phyloP scores from a whole-genome alignment of 2,797 vertebrate genomes.

The Thamnophis elegans region DNA sequence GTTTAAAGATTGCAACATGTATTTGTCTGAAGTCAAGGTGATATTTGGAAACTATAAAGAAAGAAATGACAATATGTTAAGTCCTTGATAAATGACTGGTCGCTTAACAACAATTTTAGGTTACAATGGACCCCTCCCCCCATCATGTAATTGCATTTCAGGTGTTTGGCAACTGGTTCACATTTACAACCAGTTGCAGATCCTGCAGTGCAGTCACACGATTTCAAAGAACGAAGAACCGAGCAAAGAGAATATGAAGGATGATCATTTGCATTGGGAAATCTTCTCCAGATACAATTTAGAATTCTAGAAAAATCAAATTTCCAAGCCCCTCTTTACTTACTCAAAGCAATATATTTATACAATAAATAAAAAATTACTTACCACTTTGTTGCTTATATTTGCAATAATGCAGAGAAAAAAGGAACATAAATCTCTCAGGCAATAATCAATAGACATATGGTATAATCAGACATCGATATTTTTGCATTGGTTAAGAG shows the following conservation, averaged over 20 bases:
- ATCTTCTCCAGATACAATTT: not conserved
- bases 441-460: not conserved
- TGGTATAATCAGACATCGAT: not conserved
- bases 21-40: constrained; percentile 1
- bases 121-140: not conserved
- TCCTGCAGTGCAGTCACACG: not conserved
- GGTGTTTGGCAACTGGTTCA: not conserved
- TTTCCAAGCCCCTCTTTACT: not conserved
- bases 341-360: not conserved
- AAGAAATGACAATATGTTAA: not conserved
- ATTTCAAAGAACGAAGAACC: no score
- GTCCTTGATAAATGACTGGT: not conserved
- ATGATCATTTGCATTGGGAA: not conserved
- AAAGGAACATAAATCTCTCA: not conserved
- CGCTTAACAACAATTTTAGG: not conserved
- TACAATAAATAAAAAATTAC: not conserved
- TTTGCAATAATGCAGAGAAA: not conserved
- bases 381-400: not conserved
- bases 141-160: not conserved
- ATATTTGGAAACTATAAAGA: not conserved
- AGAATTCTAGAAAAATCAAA: not conserved
- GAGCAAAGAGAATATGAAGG: not conserved
- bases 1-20: constrained; percentile 33
- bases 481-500: not conserved
- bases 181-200: not conserved